Evolutionary conservation across 2,113 vertebrate species (phyloP).

Genomic region (Mionectes macconnelli): DNA sequence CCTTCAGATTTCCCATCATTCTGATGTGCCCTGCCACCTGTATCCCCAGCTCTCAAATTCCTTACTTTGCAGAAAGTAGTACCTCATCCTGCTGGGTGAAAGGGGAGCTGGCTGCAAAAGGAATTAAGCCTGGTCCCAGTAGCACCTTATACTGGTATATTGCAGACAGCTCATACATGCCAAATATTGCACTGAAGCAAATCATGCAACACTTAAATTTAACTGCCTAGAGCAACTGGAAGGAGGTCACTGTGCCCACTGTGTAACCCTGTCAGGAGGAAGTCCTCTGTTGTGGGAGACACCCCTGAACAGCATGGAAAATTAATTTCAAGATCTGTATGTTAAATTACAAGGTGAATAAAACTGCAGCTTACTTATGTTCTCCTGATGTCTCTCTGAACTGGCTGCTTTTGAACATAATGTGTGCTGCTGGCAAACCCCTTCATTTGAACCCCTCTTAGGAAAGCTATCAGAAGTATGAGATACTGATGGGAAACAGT

Average conservation of each 20-base stretch:
- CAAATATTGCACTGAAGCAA: neutral
- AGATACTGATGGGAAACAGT: neutral
- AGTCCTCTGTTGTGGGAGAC: neutral
- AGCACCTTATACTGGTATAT: neutral
- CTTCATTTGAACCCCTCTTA: neutral
- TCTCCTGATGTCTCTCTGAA: neutral
- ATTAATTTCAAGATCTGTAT: neutral
- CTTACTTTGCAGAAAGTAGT: neutral
- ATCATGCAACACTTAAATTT: neutral
- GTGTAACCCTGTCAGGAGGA: neutral
- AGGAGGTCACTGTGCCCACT: neutral
- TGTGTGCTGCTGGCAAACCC: neutral
- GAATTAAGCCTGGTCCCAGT: neutral
- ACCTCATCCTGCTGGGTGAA: neutral
- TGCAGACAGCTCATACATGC: neutral
- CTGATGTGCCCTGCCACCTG: neutral
- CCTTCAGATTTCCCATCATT: neutral
- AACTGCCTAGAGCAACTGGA: neutral
- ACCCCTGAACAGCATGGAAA: neutral
- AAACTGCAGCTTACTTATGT: neutral
- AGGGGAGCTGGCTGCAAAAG: neutral
- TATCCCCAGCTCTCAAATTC: neutral
- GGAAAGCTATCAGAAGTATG: neutral
- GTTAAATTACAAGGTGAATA: rapidly evolving
- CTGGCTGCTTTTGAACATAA: neutral